Base-by-base conservation (phyloP, 2,888 invertebrate species). In the Athetis lepigone region DNA sequence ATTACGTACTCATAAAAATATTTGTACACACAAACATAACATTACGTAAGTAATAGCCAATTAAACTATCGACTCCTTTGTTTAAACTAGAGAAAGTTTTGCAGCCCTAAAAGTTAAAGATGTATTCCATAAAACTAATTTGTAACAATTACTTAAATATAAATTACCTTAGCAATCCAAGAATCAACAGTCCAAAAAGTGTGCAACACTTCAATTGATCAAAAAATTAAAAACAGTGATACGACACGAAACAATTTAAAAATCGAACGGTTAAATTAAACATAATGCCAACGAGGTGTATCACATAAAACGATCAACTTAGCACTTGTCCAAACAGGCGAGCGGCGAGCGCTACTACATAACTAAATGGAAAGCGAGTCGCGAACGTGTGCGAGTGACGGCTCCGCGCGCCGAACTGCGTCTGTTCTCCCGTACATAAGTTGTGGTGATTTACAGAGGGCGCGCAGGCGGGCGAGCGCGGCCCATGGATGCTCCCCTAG, bases 271-370 rank as follows among this genome's bases (percentile, higher is more conserved):
- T 92, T 88, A 91, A 91, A 92, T 90, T 90, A 90, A 92, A 93
- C 94, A 94, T 93, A 92, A 92, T 92, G 90, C 88, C 89, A 91
- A 90, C 90, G 88, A 90, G 91, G 87, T 89, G 88, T 93, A 93
- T 92, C 93, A 92, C 92, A 93, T 91, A 88, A 91, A 93, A 92
- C 93, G 93, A 93, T 93, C 93, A 93, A 94, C 92, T 94, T 93
- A 92, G 91, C 94, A 94, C 93, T 94, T 94, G 93, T 94, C 90
- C 90, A 93, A 94, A 92, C 90, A 91, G 90, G 82, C 87, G 82
- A 85, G 77, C 85, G 80, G 64, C 75, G 75, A 70, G 82, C 74
- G 84, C 85, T 86, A 84, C 87, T 88, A 91, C 90, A 91, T 89
- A 85, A 89, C 90, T 88, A 86, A 85, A 74, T 74, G 74, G 77